These are phyloP conservation scores for Aspidapion aeneum DNA, from an alignment of 2,888 invertebrate genomes.

Conservation along the genomic window DNA sequence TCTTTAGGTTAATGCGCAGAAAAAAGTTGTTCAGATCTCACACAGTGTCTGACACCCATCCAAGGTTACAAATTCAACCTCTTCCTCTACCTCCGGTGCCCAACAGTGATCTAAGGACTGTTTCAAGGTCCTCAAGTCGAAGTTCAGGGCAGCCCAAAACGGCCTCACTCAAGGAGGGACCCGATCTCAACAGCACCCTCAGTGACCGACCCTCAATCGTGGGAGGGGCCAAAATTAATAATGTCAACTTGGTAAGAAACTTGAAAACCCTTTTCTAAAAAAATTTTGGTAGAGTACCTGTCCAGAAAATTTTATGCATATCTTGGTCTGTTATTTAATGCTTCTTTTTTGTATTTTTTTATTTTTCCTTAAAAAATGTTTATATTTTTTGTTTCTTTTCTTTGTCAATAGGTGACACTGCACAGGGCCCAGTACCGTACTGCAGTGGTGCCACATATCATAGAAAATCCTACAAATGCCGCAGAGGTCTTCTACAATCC, in stretches of 20 bases:
- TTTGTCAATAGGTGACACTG: slow-evolving; percentile 15
- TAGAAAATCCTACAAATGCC: slow-evolving; percentile 56
- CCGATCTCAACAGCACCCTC: slow-evolving; percentile 56
- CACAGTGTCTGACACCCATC: slow-evolving; percentile 63
- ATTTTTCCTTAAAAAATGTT: too few species aligned
- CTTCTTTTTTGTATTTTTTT: too few species aligned
- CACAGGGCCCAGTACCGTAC: slow-evolving; percentile 63
- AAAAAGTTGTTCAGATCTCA: slow-evolving; percentile 60
- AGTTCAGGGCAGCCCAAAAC: slow-evolving; percentile 62
- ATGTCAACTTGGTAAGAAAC: slow-evolving; percentile 60
- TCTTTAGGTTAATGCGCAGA: slow-evolving; percentile 35
- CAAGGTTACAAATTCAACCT: slow-evolving; percentile 49
- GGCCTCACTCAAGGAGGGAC: slow-evolving; percentile 61
- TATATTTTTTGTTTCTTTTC: too few species aligned
- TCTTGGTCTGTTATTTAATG: too few species aligned
- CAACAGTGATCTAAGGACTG: slow-evolving; percentile 35
- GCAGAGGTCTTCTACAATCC: slow-evolving; percentile 89
- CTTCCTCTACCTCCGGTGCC: slow-evolving; percentile 54
- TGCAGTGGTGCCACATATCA: slow-evolving; percentile 50
- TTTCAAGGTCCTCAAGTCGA: slow-evolving; percentile 62
- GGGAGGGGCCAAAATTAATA: slow-evolving; percentile 50
- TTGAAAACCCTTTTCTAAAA: too few species aligned
- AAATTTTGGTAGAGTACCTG: too few species aligned
- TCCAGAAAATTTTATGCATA: too few species aligned
- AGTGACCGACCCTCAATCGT: slow-evolving; percentile 46